A percentile compares a stretch with the other conserved stretches of the same genome.
Evolutionary conservation across 2,797 vertebrate species (phyloP).

Genomic region (Falco peregrinus): DNA sequence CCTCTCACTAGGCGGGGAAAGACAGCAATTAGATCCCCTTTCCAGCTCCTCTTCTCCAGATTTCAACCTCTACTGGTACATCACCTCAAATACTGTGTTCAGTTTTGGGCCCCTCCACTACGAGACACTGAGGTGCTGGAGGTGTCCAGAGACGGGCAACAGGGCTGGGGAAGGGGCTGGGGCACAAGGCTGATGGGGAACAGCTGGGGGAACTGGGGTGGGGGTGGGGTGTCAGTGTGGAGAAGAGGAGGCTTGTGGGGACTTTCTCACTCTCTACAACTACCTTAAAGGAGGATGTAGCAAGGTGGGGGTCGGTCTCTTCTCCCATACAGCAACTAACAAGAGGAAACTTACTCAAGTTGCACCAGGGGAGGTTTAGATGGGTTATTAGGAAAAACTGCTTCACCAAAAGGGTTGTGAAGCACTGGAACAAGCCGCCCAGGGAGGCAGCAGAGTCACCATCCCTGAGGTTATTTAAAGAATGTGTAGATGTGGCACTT

Average conservation of each 20-base stretch:
- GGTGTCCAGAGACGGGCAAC: not conserved
- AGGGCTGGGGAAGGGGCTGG: not conserved
- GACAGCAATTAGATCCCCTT: not conserved
- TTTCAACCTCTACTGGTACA: not conserved
- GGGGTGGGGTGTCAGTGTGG: no score
- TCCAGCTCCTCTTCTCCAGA: not conserved
- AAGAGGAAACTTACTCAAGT: not conserved
- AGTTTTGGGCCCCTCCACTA: not conserved
- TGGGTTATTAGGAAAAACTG: not conserved
- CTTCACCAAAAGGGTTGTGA: accelerated
- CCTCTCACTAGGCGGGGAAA: not conserved
- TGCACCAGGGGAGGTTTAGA: not conserved
- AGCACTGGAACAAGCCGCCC: not conserved
- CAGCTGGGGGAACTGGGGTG: not conserved
- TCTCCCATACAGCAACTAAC: no score
- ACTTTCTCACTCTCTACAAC: no score
- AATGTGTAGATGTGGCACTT: not conserved
- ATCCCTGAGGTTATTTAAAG: accelerated
- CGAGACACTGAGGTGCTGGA: not conserved
- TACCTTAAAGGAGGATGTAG: no score
- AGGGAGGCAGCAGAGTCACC: not conserved
- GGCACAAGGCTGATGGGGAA: not conserved
- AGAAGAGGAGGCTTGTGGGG: no score
- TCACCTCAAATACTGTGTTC: not conserved
- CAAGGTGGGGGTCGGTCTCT: no score